A percentile compares a stretch with the other conserved stretches of the same genome.
These are phyloP conservation scores for Autographa gamma DNA, from an alignment of 2,888 invertebrate genomes.

Conservation along the genomic window DNA sequence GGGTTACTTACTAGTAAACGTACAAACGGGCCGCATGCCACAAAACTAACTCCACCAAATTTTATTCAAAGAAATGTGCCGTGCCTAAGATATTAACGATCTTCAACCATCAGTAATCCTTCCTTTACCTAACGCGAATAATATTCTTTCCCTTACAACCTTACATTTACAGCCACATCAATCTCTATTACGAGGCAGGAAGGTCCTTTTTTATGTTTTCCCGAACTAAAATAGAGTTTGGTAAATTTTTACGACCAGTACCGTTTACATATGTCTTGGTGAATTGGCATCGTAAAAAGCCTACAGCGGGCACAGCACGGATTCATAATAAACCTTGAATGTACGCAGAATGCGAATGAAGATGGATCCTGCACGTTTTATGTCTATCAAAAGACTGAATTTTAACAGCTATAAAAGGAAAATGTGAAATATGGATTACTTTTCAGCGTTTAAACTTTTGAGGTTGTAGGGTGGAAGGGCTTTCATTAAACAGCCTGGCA, in stretches of 20 bases:
- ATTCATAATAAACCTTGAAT: slow-evolving; percentile 63
- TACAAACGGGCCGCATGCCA: slow-evolving; percentile 23
- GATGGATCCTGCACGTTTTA: slow-evolving; percentile 47
- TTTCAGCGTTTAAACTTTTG: slow-evolving; percentile 24
- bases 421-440: slow-evolving; percentile 48
- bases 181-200: slow-evolving; percentile 19
- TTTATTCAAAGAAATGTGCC: slow-evolving; percentile 54
- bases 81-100: slow-evolving; percentile 55
- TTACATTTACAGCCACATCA: neutral
- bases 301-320: slow-evolving; percentile 58
- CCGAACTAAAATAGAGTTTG: slow-evolving; percentile 3
- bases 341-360: slow-evolving; percentile 58
- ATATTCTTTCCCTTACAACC: slow-evolving; percentile 47
- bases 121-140: slow-evolving; percentile 55
- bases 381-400: slow-evolving; percentile 52
- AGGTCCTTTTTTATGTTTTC: slow-evolving; percentile 2
- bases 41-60: slow-evolving; percentile 49
- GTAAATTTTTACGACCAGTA: slow-evolving; percentile 55
- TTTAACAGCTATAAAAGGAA: slow-evolving; percentile 51
- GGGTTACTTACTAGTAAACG: slow-evolving; percentile 27
- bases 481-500: slow-evolving; percentile 25
- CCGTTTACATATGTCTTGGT: slow-evolving; percentile 62
- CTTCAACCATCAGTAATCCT: slow-evolving; percentile 56
- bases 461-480: neutral
- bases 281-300: slow-evolving; percentile 64